A percentile compares a stretch with the other conserved stretches of the same genome.
phyloP scores from a whole-genome alignment of 2,888 invertebrate species.

The Drosophila macrothrix region DNA sequence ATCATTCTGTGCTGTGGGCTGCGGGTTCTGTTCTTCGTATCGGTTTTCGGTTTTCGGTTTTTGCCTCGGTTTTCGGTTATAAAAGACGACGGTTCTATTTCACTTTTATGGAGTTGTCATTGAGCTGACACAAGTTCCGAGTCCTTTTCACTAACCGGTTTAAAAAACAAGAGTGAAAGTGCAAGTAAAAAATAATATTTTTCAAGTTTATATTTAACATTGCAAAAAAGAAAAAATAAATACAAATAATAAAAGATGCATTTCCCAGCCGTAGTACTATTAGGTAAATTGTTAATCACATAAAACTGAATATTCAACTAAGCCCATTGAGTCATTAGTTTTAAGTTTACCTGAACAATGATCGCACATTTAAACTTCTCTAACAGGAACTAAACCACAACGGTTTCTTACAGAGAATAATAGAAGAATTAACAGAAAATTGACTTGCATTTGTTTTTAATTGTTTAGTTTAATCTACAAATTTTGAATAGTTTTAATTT shows the following conservation, averaged over 20 bases:
- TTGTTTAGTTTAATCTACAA: neutral
- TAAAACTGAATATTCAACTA: neutral
- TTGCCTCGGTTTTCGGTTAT: constrained; percentile 54
- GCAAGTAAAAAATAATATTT: constrained; percentile 16
- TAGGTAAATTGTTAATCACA: constrained; percentile 38
- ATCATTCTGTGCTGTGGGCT: constrained; percentile 83
- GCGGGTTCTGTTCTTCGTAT: constrained; percentile 74
- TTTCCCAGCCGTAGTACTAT: constrained; percentile 22
- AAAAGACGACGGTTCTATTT: constrained; percentile 63
- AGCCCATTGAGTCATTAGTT: neutral
- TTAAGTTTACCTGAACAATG: neutral
- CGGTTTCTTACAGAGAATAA: neutral
- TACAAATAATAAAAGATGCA: constrained; percentile 29
- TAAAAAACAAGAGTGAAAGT: constrained; percentile 24
- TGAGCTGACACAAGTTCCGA: constrained; percentile 55
- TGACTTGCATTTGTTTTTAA: neutral
- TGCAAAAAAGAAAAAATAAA: constrained; percentile 4
- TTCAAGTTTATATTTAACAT: constrained; percentile 14
- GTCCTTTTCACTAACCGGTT: constrained; percentile 54
- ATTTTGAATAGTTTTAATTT: neutral
- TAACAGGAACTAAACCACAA: neutral
- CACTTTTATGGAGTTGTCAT: constrained; percentile 69
- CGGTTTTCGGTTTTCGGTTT: constrained; percentile 24
- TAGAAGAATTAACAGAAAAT: neutral
- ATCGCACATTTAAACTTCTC: neutral